Base-by-base conservation (phyloP, 2,888 invertebrate species). In the Zygogramma bicolorata region DNA sequence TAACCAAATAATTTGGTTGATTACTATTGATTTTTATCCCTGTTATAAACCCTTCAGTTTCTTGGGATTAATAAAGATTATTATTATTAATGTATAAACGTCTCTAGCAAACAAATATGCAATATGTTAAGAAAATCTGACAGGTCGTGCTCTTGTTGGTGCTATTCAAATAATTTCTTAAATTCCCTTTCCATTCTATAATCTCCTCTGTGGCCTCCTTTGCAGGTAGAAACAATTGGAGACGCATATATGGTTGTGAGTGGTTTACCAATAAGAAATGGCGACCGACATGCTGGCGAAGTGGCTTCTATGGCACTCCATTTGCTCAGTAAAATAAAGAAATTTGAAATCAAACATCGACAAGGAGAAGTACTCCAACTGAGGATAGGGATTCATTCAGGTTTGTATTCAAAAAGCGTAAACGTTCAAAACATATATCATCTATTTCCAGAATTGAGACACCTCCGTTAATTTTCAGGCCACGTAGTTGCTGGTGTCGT, bases 211-310 rank as follows among this genome's bases (percentile, higher is more conserved):
- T 46, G 0, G 1, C 10, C 20, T 46, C 20, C 0, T 8, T 46
- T 22, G 20, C 18, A 91, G 90, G 95, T 96, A 73, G 94, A 95
- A 84, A 95, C 94, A 0, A 94, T 95, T 80, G 94, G 94, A 0
- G 95, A 95, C 81, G 94, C 94, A 0, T 95, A 95, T 83, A 92
- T 93, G 95, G 94, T 95, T 29, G 94, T 93, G 0, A 93, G 94
- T 10, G 95, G 95, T 0, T 86, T 95, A 0, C 95, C 95, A 0
- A 89, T 94, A 62, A 87, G 93, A 61, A 94, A 93, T 84, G 92
- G 93, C 0, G 91, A 93, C 65, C 87, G 91, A 2, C 95, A 95
- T 84, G 95, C 93, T 0, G 93, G 93, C 0, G 94, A 95, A 85
- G 93, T 95, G 29, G 95, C 94, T 0, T 94, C 94, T 0, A 89